Evolutionary conservation across 2,797 vertebrate genomes (phyloP), one percentile per base, ranked within the genome.

Genomic region (Lateolabrax maculatus): DNA sequence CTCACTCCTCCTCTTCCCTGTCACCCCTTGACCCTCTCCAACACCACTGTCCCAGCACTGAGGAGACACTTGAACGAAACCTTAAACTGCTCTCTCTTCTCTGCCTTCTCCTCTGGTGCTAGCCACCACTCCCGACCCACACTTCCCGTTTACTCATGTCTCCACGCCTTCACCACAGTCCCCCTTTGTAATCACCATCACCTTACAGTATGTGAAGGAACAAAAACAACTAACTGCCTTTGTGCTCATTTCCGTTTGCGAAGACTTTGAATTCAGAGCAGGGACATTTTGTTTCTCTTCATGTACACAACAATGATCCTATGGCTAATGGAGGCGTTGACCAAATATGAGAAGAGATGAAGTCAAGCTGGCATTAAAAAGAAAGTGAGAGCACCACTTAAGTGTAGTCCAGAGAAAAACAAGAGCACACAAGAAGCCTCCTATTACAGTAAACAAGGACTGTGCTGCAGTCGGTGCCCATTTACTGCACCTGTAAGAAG

Each of bases 61-160:
- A 90, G 90, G 84, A 90, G 87, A 89, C 84, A 65, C 77, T 75
- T 79, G 75, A 78, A 85, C 78, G 72, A 48, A 84, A 84, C 72
- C 73, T 79, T 65, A 84, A 91, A 87, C 85, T 82, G 79, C 83
- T 87, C 67, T 81, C 51, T 85, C 63, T 84, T 69, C 76, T 90
- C 77, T 86, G 89, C 87, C 89, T 90, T 87, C 88, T 90, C 81
- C 85, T 89, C 79, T 55, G 83, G 90, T 92, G 90, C 90, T 85
- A 67, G 73, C 80, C 71, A 65, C 64, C 27, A 27, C 55, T 68
- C 67, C 77, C 34, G 49, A 61, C 75, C 63, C 66, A 78, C 56
- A 74, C 41, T 13, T 53, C 67, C 71, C 48, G 1, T 16, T 60
- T 56, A 44, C 67, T 63, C 43, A 48, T 11, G 37, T 61, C 49